A percentile compares a stretch with the other conserved stretches of the same genome.
phyloP scores from a whole-genome alignment of 2,797 vertebrate species.

The Periophthalmus magnuspinnatus region DNA sequence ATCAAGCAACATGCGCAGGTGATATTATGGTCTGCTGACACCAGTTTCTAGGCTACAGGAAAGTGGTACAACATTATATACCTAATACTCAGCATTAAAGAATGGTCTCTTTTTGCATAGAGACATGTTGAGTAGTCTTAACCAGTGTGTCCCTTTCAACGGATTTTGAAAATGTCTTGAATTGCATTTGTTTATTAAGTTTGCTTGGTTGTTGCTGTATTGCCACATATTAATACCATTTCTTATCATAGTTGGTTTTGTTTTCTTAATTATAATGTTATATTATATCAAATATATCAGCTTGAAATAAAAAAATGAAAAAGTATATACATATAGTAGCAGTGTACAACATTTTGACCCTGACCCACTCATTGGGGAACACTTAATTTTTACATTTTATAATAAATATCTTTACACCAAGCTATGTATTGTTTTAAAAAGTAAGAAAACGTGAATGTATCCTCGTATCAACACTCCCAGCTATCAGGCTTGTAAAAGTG shows the following conservation, averaged over 20 bases:
- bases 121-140: not conserved
- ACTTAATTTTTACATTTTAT: not conserved
- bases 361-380: not conserved
- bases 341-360: not conserved
- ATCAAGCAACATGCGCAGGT: constrained; percentile 38
- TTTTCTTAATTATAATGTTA: not conserved
- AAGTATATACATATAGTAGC: not conserved
- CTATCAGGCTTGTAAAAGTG: constrained; percentile 17
- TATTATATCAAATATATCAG: not conserved
- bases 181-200: not conserved
- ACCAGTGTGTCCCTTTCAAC: not conserved
- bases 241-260: not conserved
- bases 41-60: constrained; percentile 24
- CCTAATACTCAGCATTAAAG: not conserved
- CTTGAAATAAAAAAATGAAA: too few species aligned
- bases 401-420: too few species aligned
- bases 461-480: constrained; percentile 10
- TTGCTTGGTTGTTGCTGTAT: not conserved
- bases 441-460: not conserved
- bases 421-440: not conserved
- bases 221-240: not conserved
- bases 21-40: constrained; percentile 31
- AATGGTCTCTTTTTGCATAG: not conserved
- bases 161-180: not conserved
- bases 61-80: constrained; percentile 1